Percentiles rank a stretch among this genome's conserved stretches.
Evolutionary conservation across 2,888 invertebrate species (phyloP).

Genomic region (Hypomecis punctinalis): DNA sequence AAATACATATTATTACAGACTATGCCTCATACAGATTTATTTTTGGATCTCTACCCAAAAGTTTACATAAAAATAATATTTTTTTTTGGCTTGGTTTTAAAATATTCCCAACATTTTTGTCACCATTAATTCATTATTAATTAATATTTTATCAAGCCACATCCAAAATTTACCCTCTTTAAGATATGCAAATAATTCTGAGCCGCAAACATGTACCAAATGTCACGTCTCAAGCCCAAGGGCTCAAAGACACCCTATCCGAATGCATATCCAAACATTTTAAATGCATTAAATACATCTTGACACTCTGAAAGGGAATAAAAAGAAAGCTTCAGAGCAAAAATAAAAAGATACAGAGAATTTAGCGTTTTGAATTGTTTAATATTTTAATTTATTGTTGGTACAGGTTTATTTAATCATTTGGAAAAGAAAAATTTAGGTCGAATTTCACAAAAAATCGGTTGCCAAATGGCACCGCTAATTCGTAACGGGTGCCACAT

Average conservation of each 20-base stretch:
- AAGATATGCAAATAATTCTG: conserved; percentile 29
- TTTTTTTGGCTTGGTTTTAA: too few species aligned
- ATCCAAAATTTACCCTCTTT: neutral
- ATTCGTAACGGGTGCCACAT: too few species aligned
- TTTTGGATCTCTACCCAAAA: too few species aligned
- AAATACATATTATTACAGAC: too few species aligned
- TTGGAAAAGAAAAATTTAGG: too few species aligned
- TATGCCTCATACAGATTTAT: too few species aligned
- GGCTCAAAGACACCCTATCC: conserved; percentile 27
- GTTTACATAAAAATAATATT: too few species aligned
- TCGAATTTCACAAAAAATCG: too few species aligned
- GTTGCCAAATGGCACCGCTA: too few species aligned
- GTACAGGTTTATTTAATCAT: too few species aligned
- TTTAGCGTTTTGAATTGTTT: neutral
- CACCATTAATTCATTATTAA: too few species aligned
- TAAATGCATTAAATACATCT: conserved; percentile 47
- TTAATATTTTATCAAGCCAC: neutral
- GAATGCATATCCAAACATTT: conserved; percentile 51
- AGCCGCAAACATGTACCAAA: conserved; percentile 32
- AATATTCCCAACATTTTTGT: too few species aligned
- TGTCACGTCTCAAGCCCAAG: conserved; percentile 30
- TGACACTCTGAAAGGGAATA: neutral
- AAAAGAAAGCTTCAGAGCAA: neutral
- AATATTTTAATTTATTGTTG: neutral
- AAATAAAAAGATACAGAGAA: neutral